These are phyloP conservation scores for Peromyscus eremicus DNA, from an alignment of 2,797 vertebrate species.

Conservation along the genomic window DNA sequence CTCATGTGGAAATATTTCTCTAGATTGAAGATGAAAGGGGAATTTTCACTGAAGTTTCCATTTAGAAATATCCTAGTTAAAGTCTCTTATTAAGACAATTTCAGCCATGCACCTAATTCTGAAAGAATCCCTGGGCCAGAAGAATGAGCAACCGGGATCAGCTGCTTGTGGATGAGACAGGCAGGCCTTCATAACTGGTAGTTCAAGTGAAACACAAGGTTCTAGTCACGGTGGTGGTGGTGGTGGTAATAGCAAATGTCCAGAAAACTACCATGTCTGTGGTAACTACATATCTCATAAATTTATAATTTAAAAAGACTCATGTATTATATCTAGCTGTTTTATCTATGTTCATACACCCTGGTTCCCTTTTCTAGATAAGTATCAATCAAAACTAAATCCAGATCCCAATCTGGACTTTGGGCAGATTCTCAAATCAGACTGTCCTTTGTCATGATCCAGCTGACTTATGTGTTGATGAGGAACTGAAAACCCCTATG, in stretches of 20 bases:
- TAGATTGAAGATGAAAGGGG: neutral
- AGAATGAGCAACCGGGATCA: neutral
- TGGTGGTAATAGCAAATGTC: too few relatives aligned
- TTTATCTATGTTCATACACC: neutral
- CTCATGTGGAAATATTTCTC: neutral
- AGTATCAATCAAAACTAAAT: neutral
- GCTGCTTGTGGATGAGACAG: too few relatives aligned
- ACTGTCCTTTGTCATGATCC: neutral
- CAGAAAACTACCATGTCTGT: neutral
- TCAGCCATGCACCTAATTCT: neutral
- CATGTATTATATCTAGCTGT: neutral
- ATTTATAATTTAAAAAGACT: neutral
- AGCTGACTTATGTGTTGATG: neutral
- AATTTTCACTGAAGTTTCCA: neutral
- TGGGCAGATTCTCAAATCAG: neutral
- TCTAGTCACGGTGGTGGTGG: neutral
- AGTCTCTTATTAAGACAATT: neutral
- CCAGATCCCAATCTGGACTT: neutral
- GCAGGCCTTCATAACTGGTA: neutral
- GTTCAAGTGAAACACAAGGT: neutral
- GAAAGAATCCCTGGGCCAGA: neutral
- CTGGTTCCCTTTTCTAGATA: neutral
- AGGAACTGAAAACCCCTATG: neutral
- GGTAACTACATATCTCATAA: neutral
- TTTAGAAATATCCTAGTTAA: neutral